Evolutionary conservation across 2,113 vertebrate genomes (phyloP), one percentile per base, ranked within the genome.

Genomic region (Corythoichthys haematopterus): DNA sequence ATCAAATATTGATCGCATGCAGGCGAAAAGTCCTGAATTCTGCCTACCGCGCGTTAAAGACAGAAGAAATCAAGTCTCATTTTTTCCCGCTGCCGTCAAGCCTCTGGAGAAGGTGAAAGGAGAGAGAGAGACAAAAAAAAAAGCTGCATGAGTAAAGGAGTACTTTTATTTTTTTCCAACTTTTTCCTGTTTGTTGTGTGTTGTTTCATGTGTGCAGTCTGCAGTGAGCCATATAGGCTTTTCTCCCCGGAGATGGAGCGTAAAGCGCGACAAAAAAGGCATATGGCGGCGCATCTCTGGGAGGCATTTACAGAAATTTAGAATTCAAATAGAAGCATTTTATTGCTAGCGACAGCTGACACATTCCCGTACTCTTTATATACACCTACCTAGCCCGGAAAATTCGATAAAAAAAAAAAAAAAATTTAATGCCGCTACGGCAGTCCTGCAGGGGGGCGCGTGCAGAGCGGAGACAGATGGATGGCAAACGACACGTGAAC

Each of bases 1-100:
- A 81, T 87, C 89, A 89, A 85, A 86, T 90, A 90, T 90, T 85
- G 91, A 91, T 86, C 71, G 73, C 75, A 70, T 59, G 59, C 69
- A 67, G 66, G 84, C 72, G 4, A 43, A 43, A 83, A 77, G 76
- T 77, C 78, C 73, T 45, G 43, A 82, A 87, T 87, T 76, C 59
- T 73, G 43, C 40, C 40, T 10, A 1, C 37, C 15, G 56, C 33
- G 36, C 15, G 37, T 60, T 60, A 60, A 15, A 15, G 10, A 5
- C 9, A n/a, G 64, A 33, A 65, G 66, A 76, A 75, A 75, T 74
- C 78, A 48, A 12, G 60, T 70, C 68, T 75, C 60, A 76, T 46
- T 87, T 80, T 88, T 86, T 91, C 78, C 68, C 75, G 68, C 38
- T 55, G 37, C 46, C 62, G 69, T 76, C 69, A 35, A 14, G 65